Evolutionary conservation across 2,888 invertebrate genomes (phyloP), one percentile per base, ranked within the genome.

Genomic region (Elysia crispata): DNA sequence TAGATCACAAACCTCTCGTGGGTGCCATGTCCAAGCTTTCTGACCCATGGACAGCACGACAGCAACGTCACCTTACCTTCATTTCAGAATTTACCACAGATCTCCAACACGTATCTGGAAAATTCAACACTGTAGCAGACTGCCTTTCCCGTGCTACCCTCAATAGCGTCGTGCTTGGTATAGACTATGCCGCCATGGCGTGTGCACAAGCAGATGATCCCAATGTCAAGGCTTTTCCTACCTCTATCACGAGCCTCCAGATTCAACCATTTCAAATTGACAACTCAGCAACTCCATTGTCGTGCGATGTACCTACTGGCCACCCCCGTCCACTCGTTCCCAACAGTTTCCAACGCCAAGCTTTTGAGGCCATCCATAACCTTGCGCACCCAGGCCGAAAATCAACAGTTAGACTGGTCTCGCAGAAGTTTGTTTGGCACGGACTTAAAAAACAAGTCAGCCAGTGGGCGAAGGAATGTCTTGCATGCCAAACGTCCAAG

Each of bases 341-440:
- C 18, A 8, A 23, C 18, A 18, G 5, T 6, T 66, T 66, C 25
- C 67, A 66, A 28, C 18, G 67, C 1, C 67, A 66, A 66, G 31
- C 25, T 1, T 66, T 66, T 66, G 25, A 66, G 6, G 25, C 25
- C 6, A 66, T 66, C 5, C 67, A 66, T 18, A 66, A 66, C 67
- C 67, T 66, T 28, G 20, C 67, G 18, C 25, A 66, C 31, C 30
- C 67, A 66, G 67, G 67, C 6, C 20, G 31, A 6, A 66, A 66
- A 66, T n/a, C 67, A 66, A 66, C 67, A 1, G 67, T 66, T 3
- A 66, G 25, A 28, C 67, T 66, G 1, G 30, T 66, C 28, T 1
- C 67, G 18, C 67, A 66, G 18, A 66, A 25, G 31, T 66, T 66
- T 28, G 23, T 66, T 66, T 66, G 67, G 67, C 67, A 66, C 18